A percentile compares a stretch with the other conserved stretches of the same genome.
Conservation (phyloP, 2,888 invertebrate species). For the Digitonthophagus gazella region DNA sequence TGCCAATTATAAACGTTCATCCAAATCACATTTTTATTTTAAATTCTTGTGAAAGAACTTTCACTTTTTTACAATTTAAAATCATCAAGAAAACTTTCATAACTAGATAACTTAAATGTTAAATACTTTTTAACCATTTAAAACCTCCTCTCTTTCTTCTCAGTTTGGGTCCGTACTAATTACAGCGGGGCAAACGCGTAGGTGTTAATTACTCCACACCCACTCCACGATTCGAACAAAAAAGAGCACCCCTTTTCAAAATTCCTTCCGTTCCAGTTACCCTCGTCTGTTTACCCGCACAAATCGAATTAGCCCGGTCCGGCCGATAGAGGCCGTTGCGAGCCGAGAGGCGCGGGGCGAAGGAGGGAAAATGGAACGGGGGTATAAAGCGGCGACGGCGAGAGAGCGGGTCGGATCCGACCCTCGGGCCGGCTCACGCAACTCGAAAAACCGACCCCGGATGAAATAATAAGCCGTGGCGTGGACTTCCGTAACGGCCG, state of each 20-base stretch:
- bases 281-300: neutral
- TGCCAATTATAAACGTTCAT: too few relatives aligned
- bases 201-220: neutral
- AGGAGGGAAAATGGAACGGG: too few relatives aligned
- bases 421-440: conserved; percentile 4
- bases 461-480: conserved; percentile 28
- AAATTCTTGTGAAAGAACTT: too few relatives aligned
- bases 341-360: neutral
- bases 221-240: neutral
- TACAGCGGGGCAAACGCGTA: neutral
- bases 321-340: conserved; percentile 21
- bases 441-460: conserved; percentile 13
- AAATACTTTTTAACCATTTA: neutral
- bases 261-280: neutral
- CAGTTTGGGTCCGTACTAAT: neutral
- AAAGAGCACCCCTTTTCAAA: neutral
- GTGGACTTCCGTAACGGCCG: conserved; percentile 30
- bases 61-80: too few relatives aligned
- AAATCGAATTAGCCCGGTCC: neutral
- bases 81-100: too few relatives aligned
- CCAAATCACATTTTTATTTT: too few relatives aligned
- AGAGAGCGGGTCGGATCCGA: neutral
- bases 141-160: neutral
- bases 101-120: neutral
- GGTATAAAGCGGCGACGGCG: too few relatives aligned